Evolutionary conservation across 2,797 vertebrate species (phyloP), one percentile per base, ranked within the genome.

Genomic region (Mormyrops attenuatus): DNA sequence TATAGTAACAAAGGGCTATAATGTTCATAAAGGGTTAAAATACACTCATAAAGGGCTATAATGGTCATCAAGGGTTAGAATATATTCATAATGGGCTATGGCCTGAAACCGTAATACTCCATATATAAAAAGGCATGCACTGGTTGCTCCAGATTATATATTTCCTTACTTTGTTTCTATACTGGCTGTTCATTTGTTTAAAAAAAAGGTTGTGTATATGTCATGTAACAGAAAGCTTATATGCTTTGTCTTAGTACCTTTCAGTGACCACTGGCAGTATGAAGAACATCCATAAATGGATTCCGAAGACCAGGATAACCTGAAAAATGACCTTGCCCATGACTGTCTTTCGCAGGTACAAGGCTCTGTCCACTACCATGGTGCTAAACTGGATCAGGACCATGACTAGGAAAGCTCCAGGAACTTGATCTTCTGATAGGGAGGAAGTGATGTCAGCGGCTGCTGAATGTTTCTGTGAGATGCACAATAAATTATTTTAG

Each of bases 261-360:
- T 97, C 97, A 38, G 99, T 99, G 91, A 99, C 95, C 89, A 93
- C 93, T 7, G 99, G 99, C 87, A 99, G 95, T 93, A 99, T 98
- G 92, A 99, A 99, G 95, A 99, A 99, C 99, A 99, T 99, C 99
- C 99, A 99, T 94, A 99, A 98, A 94, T 99, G 99, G 93, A 99
- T 99, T 84, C 99, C 98, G 0, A 99, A 99, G 90, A 99, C 98
- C 30, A 99, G 96, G 93, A 99, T 96, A 94, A 99, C 98, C 94
- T 99, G 98, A 93, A 99, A 99, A 91, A 99, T 96, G 90, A 99
- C 98, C 91, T 99, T 99, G 34, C 98, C 99, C 96, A 98, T 92
- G 3, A 99, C 98, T 0, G 99, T 98, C 94, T 99, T 99, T 89
- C 97, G 96, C 92, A 99, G 98, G 94, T 99, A 99, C 89, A 99